A percentile compares a stretch with the other conserved stretches of the same genome.
Evolutionary conservation across 2,888 invertebrate genomes (phyloP).

Genomic region (Rotaria magnacalcarata): DNA sequence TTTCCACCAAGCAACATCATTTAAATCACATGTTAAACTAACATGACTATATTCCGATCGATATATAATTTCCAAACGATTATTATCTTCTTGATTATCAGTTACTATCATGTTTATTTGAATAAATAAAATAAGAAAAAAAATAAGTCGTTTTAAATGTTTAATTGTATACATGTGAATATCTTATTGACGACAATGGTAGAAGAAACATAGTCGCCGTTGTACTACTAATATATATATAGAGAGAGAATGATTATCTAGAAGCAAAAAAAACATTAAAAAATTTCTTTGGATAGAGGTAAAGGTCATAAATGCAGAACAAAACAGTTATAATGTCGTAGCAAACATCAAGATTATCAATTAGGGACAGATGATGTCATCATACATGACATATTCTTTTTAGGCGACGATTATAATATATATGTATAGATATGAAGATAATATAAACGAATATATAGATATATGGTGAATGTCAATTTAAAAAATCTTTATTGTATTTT

Average conservation of each 20-base stretch:
- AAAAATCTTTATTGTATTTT: not conserved
- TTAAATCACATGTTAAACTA: slow-evolving; percentile 26
- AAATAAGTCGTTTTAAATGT: not conserved
- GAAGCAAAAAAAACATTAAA: not conserved
- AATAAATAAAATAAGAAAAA: slow-evolving; percentile 8
- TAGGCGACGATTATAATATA: not conserved
- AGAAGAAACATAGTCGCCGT: not conserved
- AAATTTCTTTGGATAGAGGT: not conserved
- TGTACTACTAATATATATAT: not conserved
- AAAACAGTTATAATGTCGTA: slow-evolving; percentile 5
- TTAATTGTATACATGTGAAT: slow-evolving; percentile 10
- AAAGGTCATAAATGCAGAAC: slow-evolving; percentile 8
- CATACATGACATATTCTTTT: not conserved
- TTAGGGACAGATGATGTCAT: slow-evolving; percentile 18
- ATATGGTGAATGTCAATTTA: not conserved
- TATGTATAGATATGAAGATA: not conserved
- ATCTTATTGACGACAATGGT: slow-evolving; percentile 20
- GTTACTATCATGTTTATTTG: not conserved
- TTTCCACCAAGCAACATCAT: slow-evolving; percentile 27
- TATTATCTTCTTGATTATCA: slow-evolving; percentile 12
- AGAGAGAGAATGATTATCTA: not conserved
- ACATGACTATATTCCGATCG: not conserved
- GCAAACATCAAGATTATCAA: slow-evolving; percentile 6
- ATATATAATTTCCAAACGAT: not conserved
- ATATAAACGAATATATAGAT: not conserved